Evolutionary conservation across 2,113 vertebrate species (phyloP).

Genomic region (Corythornis madagascariensis): DNA sequence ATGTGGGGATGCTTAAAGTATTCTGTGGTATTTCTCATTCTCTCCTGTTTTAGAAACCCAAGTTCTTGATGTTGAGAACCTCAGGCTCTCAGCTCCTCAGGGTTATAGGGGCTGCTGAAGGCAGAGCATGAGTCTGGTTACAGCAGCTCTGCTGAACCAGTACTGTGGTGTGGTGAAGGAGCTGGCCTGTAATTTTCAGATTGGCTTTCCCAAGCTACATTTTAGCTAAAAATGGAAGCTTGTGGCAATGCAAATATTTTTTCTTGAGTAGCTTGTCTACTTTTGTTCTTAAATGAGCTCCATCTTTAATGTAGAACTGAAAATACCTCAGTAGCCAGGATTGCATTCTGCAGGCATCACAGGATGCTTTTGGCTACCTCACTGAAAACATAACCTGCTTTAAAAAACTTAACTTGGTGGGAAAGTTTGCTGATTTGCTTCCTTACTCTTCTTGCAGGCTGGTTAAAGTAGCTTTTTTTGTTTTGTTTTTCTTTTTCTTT

Average conservation of each 20-base stretch:
- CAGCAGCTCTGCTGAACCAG: not conserved
- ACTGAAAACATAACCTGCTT: not conserved
- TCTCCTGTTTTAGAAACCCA: not conserved
- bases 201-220: slow-evolving; percentile 32
- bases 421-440: slow-evolving; percentile 13
- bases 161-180: not conserved
- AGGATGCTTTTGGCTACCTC: not conserved
- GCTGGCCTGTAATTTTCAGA: slow-evolving; percentile 35
- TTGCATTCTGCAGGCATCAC: not conserved
- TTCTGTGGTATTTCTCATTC: not conserved
- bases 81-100: not conserved
- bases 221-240: slow-evolving; percentile 55
- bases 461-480: slow-evolving; percentile 32
- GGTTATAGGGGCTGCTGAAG: not conserved
- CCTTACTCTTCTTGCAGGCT: slow-evolving; percentile 21
- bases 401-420: not conserved
- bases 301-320: not conserved
- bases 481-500: slow-evolving; percentile 34
- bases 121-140: not conserved
- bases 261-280: not conserved
- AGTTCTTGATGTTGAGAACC: not conserved
- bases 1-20: not conserved
- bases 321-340: not conserved
- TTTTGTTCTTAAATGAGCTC: slow-evolving; percentile 16
- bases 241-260: not conserved